phyloP scores from a whole-genome alignment of 2,797 vertebrate genomes.

The Psittacula echo region DNA sequence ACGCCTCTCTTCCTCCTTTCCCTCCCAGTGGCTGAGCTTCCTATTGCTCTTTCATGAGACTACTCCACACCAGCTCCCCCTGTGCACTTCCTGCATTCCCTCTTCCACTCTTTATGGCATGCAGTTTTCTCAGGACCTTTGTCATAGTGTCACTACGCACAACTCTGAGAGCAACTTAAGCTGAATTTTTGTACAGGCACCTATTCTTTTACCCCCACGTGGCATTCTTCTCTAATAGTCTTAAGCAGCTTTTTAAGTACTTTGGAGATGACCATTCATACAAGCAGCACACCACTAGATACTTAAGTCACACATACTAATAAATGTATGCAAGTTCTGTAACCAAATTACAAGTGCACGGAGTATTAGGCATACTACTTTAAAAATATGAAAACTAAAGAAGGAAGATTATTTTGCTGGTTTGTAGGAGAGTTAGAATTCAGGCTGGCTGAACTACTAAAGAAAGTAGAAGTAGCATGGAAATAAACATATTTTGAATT shows the following conservation, averaged over 20 bases:
- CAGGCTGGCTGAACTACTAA: not conserved
- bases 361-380: not conserved
- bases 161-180: not conserved
- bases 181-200: not conserved
- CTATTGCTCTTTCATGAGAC: not conserved
- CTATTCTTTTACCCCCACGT: not conserved
- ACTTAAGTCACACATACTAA: not conserved
- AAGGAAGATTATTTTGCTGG: not conserved
- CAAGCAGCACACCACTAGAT: not conserved
- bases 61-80: not conserved
- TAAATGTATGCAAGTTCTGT: not conserved
- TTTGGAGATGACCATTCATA: not conserved
- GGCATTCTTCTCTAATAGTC: not conserved
- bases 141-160: not conserved
- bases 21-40: not conserved
- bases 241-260: not conserved
- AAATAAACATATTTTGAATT: not conserved
- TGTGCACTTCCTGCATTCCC: not conserved
- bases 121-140: not conserved
- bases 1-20: not conserved
- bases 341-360: not conserved
- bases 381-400: not conserved
- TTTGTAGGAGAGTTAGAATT: not conserved
- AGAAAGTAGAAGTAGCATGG: not conserved
- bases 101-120: not conserved